These are phyloP conservation scores for Tautogolabrus adspersus DNA, from an alignment of 2,113 vertebrate genomes.

Conservation along the genomic window DNA sequence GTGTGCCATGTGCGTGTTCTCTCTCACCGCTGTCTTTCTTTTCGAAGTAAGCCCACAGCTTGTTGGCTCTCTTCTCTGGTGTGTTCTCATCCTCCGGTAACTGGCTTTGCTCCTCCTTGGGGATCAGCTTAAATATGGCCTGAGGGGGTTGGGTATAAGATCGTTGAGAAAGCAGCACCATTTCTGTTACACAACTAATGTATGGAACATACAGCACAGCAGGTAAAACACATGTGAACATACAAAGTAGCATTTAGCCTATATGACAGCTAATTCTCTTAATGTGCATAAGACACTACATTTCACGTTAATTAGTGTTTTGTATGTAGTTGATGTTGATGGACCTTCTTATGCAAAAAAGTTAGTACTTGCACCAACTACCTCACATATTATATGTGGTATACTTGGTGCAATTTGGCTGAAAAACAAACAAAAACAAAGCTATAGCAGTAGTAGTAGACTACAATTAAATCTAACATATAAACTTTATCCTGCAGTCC, in stretches of 20 bases:
- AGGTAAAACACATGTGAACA: conserved; percentile 1
- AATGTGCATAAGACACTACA: neutral
- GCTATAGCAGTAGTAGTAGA: neutral
- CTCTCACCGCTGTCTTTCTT: conserved; percentile 88
- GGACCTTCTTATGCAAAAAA: neutral
- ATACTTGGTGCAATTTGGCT: too few relatives aligned
- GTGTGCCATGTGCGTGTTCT: neutral
- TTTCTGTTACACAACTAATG: conserved; percentile 31
- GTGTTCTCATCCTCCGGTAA: conserved; percentile 90
- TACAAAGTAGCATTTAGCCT: neutral
- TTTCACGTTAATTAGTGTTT: conserved; percentile 7
- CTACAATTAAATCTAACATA: conserved; percentile 6
- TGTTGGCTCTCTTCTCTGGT: conserved; percentile 89
- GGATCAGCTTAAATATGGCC: conserved; percentile 94
- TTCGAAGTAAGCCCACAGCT: conserved; percentile 90
- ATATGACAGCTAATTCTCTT: neutral
- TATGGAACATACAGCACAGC: neutral
- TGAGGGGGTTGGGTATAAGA: conserved; percentile 60
- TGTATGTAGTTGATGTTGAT: neutral
- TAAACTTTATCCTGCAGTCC: neutral
- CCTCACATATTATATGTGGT: too few relatives aligned
- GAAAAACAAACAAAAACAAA: neutral
- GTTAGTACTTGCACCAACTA: too few relatives aligned
- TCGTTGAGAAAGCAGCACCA: conserved; percentile 26
- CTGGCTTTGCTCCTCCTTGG: conserved; percentile 82